These are phyloP conservation scores for Herpailurus yagouaroundi DNA, from an alignment of 2,113 vertebrate species.

Conservation along the genomic window DNA sequence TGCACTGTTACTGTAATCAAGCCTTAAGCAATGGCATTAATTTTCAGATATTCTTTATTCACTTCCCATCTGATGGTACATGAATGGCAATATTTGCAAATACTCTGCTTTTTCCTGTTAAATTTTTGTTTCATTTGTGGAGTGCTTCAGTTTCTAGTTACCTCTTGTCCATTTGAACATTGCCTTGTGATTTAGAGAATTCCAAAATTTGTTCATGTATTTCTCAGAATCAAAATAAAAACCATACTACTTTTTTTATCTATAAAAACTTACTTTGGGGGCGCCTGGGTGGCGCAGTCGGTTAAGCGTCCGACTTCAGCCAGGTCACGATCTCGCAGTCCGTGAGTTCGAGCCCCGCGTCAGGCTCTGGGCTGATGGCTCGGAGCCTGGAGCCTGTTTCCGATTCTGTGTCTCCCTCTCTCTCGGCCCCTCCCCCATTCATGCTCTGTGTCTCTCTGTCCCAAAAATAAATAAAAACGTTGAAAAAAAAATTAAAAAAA, in stretches of 20 bases:
- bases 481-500: no score
- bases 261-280: slow-evolving; percentile 18
- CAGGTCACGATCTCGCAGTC: no score
- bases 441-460: no score
- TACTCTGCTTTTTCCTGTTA: neutral
- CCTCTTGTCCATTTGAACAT: neutral
- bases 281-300: no score
- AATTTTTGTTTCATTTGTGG: neutral
- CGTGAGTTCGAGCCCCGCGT: no score
- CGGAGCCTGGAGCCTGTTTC: no score
- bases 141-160: slow-evolving; percentile 27
- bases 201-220: neutral
- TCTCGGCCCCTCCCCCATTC: no score
- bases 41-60: neutral
- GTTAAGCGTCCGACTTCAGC: no score
- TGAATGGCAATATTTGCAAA: neutral
- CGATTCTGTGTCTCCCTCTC: no score
- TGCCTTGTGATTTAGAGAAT: neutral
- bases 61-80: neutral
- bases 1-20: neutral
- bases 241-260: neutral
- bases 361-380: no score
- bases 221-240: slow-evolving; percentile 45
- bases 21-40: neutral
- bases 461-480: no score